Evolutionary conservation across 2,797 vertebrate genomes (phyloP), one percentile per base, ranked within the genome.

Genomic region (Sebastes taczanowskii): DNA sequence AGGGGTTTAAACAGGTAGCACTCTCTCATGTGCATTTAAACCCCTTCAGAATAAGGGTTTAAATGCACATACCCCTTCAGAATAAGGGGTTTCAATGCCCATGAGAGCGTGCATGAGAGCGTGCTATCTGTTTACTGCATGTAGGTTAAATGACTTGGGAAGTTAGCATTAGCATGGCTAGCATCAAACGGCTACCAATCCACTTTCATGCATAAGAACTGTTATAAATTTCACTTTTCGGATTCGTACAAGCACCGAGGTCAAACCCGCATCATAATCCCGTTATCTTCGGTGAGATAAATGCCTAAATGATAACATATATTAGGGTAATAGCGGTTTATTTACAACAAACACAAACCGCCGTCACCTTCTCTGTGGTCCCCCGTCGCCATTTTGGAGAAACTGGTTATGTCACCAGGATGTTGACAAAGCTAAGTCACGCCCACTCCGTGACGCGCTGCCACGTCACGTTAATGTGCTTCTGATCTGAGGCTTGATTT

Each of bases 371-470:
- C 95, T 68, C 92, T 93, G 6, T 90, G 93, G 7, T 95, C 92
- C 77, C 7, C 88, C 66, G 91, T 95, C 95, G 96, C 96, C 96
- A 97, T 97, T 96, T 96, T 96, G 94, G 75, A 92, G 79, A 88
- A 56, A 64, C 25, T 3, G 30, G 71, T 93, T 90, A 92, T 85
- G 89, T 94, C 89, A 94, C 77, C 85, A 89, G 93, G 89, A 94
- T 94, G 94, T 95, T 95, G 94, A 94, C 93, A 93, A 90, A 78
- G 2, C 27, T 69, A 88, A 71, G 6, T 80, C 90, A 72, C 93
- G 89, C 94, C 94, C 65, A 91, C 58, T 10, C 1, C 0, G 27
- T 94, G 92, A 95, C 35, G 91, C 87, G 27, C 0, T 89, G 91
- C 92, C 91, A 95, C 94, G 92, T 95, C 88, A 92, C 0, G 80